Evolutionary conservation across 2,888 invertebrate species (phyloP), one percentile per base, ranked within the genome.

Genomic region (Tortrix viridana): DNA sequence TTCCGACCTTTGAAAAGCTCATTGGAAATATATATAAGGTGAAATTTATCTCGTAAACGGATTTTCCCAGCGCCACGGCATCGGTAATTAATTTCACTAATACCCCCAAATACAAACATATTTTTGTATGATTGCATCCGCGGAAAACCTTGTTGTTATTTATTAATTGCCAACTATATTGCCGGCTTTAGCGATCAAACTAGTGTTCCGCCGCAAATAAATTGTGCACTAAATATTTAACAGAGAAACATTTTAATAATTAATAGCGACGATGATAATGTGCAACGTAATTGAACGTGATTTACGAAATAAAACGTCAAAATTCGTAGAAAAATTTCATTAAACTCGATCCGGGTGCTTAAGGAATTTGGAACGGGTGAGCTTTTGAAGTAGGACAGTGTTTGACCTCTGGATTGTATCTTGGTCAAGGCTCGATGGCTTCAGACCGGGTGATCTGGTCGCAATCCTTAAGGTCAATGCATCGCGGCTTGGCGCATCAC

Each of bases 351-450:
- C n/a, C 7, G 14, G 7, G 6, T 52, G 22, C 12, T 12, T 22
- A 23, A 1, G 9, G 6, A 23, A 44, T 43, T 43, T 43, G 12
- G 22, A 12, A 5, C 16, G 18, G 22, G 12, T 16, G 12, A 38
- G 23, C 12, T 14, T 52, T 32, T 9, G 23, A 41, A 54, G 5
- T 18, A 44, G 26, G 43, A 44, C 23, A 26, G 3, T 2, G 19
- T 16, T 43, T n/a, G 16, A 43, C 16, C 53, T 53, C 38, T 52
- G 37, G 49, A n/a, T 52, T 37, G 18, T 55, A 61, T 26, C 43
- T 61, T 49, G 61, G 49, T 32, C 61, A 49, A 55, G 20, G 55
- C 47, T 32, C 20, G 16, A 2, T 61, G 61, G 55, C 55, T 43
- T 20, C 48, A 41, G 22, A 19, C 3, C 54, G n/a, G 16, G 50